Base-by-base conservation (phyloP, 2,888 invertebrate species). In the Gymnosoma rotundatum region DNA sequence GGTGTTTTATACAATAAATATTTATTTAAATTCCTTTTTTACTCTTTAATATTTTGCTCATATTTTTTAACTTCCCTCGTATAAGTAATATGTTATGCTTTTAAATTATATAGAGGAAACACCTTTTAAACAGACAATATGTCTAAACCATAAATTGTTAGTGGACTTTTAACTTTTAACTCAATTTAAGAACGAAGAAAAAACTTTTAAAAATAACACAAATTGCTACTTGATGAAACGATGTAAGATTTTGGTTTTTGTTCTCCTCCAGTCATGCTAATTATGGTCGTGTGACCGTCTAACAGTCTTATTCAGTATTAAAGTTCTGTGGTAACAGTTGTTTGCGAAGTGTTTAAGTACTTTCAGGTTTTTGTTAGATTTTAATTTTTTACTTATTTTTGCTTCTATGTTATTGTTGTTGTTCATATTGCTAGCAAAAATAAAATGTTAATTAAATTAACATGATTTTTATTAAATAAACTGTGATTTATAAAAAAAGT, bases 381-480 rank as follows among this genome's bases (percentile, higher is more conserved):
- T 32, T 72, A 60, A 25, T 25, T 14, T 20, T 4, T 20, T 4
- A 50, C 38, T 25, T 48, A 18, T 64, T 50, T 52, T 63, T 56
- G 25, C 18, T 25, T 18, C 60, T 63, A 12, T 66, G 2, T 12
- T 45, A 6, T 14, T 5, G 45, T 63, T 75, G 42, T 50, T 69
- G 12, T 56, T 45, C 2, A n/a, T 72, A 20, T 64, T 52, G 48
- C 76, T 60, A 66, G 58, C 63, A 10, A 45, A 32, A 74, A 45
- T 4, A 74, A 74, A 74, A 32, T 32, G 78, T 67, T 79, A 83
- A 83, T 83, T 72, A 72, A 76, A 74, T 83, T 83, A 79, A 76
- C 83, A 83, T 56, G 70, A 48, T 60, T 66, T 60, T 74, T 54
- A 60, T 32, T 52, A 70, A 75, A 25, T 70, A 66, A 75, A 36